phyloP scores from a whole-genome alignment of 2,888 invertebrate genomes.

The Nymphalis urticae region DNA sequence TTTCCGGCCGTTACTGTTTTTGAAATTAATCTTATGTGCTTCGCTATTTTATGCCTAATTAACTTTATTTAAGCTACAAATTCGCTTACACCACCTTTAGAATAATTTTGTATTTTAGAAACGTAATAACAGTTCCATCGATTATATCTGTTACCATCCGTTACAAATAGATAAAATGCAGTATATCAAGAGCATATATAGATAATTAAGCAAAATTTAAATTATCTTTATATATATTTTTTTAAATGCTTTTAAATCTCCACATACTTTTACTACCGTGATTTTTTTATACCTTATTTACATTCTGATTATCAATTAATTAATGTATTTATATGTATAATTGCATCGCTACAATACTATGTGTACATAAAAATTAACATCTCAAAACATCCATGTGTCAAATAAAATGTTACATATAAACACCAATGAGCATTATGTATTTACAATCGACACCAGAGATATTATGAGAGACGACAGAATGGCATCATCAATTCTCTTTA shows the following conservation, averaged over 20 bases:
- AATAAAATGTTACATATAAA: conserved; percentile 1
- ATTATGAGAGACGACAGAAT: conserved; percentile 52
- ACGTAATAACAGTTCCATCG: conserved; percentile 6
- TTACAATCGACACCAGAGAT: conserved; percentile 34
- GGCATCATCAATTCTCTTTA: conserved; percentile 75
- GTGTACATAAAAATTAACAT: background rate
- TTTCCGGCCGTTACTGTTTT: conserved; percentile 28
- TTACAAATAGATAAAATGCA: background rate
- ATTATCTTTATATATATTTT: too few species aligned
- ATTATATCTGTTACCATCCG: background rate
- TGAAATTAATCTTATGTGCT: conserved; percentile 26
- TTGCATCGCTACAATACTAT: background rate
- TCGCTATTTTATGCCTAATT: conserved; percentile 26
- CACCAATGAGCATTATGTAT: conserved; percentile 17
- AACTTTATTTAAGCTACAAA: conserved; percentile 14
- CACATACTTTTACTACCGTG: too few species aligned
- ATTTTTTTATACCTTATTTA: too few species aligned
- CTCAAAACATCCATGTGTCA: background rate
- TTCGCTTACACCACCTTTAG: conserved; percentile 11
- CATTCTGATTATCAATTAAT: too few species aligned
- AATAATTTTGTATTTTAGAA: conserved; percentile 8
- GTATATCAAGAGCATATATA: background rate
- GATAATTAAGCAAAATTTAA: background rate
- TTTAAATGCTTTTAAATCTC: too few species aligned
- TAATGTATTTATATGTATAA: too few species aligned